Evolutionary conservation across 2,797 vertebrate species (phyloP), one percentile per base, ranked within the genome.

Genomic region (Clarias laeviceps): DNA sequence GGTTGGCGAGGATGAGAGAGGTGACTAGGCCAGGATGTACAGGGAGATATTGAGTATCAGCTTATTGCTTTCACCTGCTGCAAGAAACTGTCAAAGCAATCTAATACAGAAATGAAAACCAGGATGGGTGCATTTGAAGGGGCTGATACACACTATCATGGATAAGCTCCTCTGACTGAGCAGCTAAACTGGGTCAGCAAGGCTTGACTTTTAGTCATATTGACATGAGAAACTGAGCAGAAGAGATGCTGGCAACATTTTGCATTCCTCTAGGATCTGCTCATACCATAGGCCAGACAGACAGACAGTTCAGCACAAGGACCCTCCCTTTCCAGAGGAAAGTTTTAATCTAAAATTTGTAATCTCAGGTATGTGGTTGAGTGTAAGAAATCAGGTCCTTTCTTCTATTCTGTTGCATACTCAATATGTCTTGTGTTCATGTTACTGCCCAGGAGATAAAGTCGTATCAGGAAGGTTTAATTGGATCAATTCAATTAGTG

Each of bases 401-500:
- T 76, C 29, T 85, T 81, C 37, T 61, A 27, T 68, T 77, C 61
- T 64, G 82, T 84, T 61, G 84, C 73, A 83, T 79, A 57, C 50
- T 82, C 24, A 73, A 80, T 45, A 32, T 81, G 82, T 80, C 83
- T 40, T 69, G 59, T 79, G 88, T 86, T 56, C 82, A 86, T 88
- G 87, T 87, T 88, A 87, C 66, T 86, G 87, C 64, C 34, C 45
- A 84, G 79, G 72, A 89, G 88, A 89, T 87, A 84, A 91, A 90
- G 69, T 87, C 77, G 73, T 88, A 89, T 86, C 88, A 86, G 76
- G 80, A 84, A 69, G 66, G 68, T 82, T 86, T 88, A 88, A 90
- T 86, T 89, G 83, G 84, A 89, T 88, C 83, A 87, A 76, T 90
- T 89, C 85, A 88, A 89, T 90, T 89, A 90, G 81, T 72, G 82